Evolutionary conservation across 2,888 invertebrate species (phyloP), one percentile per base, ranked within the genome.

Genomic region (Phymatocera aterrima): DNA sequence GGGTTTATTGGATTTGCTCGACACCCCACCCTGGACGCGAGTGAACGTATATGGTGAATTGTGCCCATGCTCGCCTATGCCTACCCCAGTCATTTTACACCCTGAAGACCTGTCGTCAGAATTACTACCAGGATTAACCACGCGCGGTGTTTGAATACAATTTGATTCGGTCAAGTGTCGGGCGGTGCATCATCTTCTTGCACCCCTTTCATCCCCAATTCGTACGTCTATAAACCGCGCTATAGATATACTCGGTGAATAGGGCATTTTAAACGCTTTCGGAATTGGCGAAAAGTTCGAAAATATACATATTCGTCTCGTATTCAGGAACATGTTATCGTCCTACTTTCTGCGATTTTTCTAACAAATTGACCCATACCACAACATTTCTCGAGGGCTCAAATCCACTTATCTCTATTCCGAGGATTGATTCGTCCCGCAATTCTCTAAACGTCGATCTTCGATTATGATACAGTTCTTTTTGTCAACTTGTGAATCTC

Each of bases 111-210:
- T 89, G 89, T 57, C 75, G 57, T 86, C 85, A 83, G 84, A 57
- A 88, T 90, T 89, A 88, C 87, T 88, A 87, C 84, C 82, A 81
- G 87, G 87, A 90, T 90, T 89, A 89, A 84, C 80, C 85, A 85
- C 84, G 83, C 79, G 83, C 81, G 78, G 83, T 81, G 81, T 84
- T 82, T 68, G 84, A 84, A 82, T 79, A 77, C 83, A 80, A 88
- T 89, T 87, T 83, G 83, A 81, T 80, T 85, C 85, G 85, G 87
- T 87, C 87, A 87, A 87, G 86, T 87, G 87, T 87, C 80, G 40
- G 15, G 15, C 24, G 24, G 46, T 46, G 46, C 40, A 28, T 60
- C 40, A n/a, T 28, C 10, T n/a, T n/a, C n/a, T n/a, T 6, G 28
- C 68, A 68, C 15, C 43, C 24, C 28, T 28, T 68, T n/a, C 5